Conservation (phyloP, 2,888 invertebrate species). For the Dascillus cervinus region DNA sequence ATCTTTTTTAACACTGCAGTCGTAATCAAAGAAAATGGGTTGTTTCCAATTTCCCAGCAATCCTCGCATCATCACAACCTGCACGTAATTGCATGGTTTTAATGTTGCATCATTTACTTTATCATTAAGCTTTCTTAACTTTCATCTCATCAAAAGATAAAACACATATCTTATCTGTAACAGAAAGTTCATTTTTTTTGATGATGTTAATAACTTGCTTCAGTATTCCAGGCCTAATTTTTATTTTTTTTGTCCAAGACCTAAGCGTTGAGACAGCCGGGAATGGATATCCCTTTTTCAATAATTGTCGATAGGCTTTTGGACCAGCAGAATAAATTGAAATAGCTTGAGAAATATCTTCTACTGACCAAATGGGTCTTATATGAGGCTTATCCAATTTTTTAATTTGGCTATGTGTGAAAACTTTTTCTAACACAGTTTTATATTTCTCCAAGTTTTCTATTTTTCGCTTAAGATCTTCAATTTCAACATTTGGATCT, state of each 20-base stretch:
- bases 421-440: no score
- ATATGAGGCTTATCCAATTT: constrained; percentile 3
- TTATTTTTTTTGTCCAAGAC: constrained; percentile 16
- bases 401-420: constrained; percentile 8
- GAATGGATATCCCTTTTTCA: constrained; percentile 18
- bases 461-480: no score
- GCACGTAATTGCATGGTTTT: constrained; percentile 15
- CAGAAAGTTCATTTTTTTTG: no score
- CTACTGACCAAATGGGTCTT: constrained; percentile 8
- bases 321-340: constrained; percentile 15
- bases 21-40: constrained; percentile 21
- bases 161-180: no score
- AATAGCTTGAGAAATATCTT: constrained; percentile 17
- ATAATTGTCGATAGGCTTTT: constrained; percentile 13
- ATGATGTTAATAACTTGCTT: no score
- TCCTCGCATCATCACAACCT: constrained; percentile 17
- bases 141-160: constrained; percentile 22
- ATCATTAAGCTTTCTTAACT: constrained; percentile 14
- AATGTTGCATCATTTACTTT: constrained; percentile 17
- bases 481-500: no score
- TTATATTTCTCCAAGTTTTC: no score
- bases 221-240: no score
- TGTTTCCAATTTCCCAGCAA: no score
- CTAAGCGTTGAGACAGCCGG: constrained; percentile 16
- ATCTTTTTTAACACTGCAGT: constrained; percentile 17